These are phyloP conservation scores for Solea solea DNA, from an alignment of 2,113 vertebrate species.

Conservation along the genomic window DNA sequence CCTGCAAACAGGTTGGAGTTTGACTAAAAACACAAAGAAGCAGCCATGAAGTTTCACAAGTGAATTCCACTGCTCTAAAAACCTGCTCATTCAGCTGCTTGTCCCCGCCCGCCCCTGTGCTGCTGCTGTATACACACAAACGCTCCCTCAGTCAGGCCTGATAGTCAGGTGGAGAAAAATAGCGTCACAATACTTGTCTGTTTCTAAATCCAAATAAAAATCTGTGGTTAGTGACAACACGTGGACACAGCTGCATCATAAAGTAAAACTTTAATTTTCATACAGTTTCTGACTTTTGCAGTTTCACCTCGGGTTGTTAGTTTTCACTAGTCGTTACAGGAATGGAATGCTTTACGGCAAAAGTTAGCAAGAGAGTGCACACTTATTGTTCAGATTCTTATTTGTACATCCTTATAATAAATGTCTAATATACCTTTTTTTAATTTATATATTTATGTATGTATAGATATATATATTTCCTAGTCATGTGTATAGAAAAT, in stretches of 20 bases:
- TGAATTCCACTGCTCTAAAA: too few species aligned
- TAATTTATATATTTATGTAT: constrained; percentile 13
- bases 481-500: constrained; percentile 65
- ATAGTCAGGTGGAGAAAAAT: too few species aligned
- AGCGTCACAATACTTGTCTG: too few species aligned
- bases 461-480: constrained; percentile 22
- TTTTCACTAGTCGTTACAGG: constrained; percentile 56
- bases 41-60: too few species aligned
- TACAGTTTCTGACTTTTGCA: constrained; percentile 48
- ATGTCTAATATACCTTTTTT: constrained; percentile 37
- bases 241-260: constrained; percentile 32
- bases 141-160: too few species aligned
- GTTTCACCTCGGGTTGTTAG: constrained; percentile 58
- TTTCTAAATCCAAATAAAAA: not conserved
- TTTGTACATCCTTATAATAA: constrained; percentile 55
- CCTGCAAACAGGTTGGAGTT: too few species aligned
- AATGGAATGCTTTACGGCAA: constrained; percentile 65
- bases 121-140: too few species aligned
- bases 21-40: too few species aligned
- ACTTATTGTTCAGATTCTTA: constrained; percentile 38
- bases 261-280: constrained; percentile 80
- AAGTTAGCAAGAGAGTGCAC: constrained; percentile 58
- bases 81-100: too few species aligned
- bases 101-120: too few species aligned
- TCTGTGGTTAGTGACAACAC: not conserved